phyloP scores from a whole-genome alignment of 2,888 invertebrate species.

The Ectobius pallidus region DNA sequence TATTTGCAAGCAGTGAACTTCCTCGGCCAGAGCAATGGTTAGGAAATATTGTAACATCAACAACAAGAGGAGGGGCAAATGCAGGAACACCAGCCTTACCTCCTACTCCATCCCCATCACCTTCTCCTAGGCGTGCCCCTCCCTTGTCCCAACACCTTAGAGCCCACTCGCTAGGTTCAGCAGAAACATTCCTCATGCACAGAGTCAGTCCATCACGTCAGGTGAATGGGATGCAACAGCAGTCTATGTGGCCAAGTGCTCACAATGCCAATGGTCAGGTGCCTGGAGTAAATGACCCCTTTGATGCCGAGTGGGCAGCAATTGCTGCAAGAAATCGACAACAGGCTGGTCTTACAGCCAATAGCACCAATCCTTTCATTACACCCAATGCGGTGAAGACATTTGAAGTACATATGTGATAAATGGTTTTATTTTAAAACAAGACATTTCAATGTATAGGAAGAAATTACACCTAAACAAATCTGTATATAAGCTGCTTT shows the following conservation, averaged over 20 bases:
- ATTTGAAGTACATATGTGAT: constrained; percentile 66
- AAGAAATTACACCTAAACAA: background rate
- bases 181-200: constrained; percentile 50
- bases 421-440: background rate
- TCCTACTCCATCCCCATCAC: constrained; percentile 43
- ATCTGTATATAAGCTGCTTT: background rate
- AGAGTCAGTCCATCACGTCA: constrained; percentile 27
- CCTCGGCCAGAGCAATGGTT: constrained; percentile 87
- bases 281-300: constrained; percentile 66
- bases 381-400: constrained; percentile 61
- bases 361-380: constrained; percentile 68
- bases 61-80: constrained; percentile 43
- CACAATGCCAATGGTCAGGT: constrained; percentile 41
- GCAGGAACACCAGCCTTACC: constrained; percentile 46
- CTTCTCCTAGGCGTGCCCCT: constrained; percentile 59
- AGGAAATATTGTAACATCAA: constrained; percentile 61
- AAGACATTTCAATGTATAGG: background rate
- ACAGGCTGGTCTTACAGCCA: constrained; percentile 51
- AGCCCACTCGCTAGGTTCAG: constrained; percentile 62
- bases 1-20: constrained; percentile 53
- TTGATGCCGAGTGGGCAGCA: constrained; percentile 85
- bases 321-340: constrained; percentile 57
- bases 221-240: background rate
- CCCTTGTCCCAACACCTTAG: constrained; percentile 58
- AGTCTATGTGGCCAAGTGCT: constrained; percentile 20